Evolutionary conservation across 2,113 vertebrate genomes (phyloP), one percentile per base, ranked within the genome.

Genomic region (Eclectus roratus): DNA sequence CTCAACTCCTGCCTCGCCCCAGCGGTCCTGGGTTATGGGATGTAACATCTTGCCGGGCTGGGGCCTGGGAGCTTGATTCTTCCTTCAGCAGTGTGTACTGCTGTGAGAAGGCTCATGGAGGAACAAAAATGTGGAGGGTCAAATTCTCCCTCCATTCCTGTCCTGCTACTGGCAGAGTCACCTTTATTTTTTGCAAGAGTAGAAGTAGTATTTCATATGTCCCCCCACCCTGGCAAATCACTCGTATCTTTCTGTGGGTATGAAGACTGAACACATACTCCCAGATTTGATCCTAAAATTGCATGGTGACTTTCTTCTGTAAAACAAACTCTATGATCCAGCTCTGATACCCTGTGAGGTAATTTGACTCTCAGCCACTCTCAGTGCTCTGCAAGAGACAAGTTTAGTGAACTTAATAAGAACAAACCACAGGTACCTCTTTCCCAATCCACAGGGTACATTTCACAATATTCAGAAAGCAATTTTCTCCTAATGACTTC

Each of bases 21-120:
- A 2, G 83, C 8, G 0, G 16, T 12, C 8, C 39, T 8, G 64
- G 27, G 43, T 17, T 3, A 4, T 29, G 50, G 52, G 31, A 12
- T 2, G 27, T 7, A 24, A 14, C 1, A 0, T 1, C 43, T 21
- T 10, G 70, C 28, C 1, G 2, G 41, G 25, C 50, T 44, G 69
- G 21, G 49, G 8, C 15, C 55, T 41, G n/a, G 17, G 28, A 33
- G 11, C 17, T 56, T 11, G 17, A 24, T 60, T 56, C 39, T 77
- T 27, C 8, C 39, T 13, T n/a, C 76, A 29, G 11, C 33, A 6
- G 11, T 3, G 33, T 0, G 4, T 46, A 3, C 15, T 31, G 12
- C 11, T 68, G 50, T 23, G 29, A 46, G 55, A 29, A 1, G 29
- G 16, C 18, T 77, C 24, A 6, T 1, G 50, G 20, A 50, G 13